A percentile compares a stretch with the other conserved stretches of the same genome.
phyloP scores from a whole-genome alignment of 2,888 invertebrate genomes.

The Drosophila stalkeri region DNA sequence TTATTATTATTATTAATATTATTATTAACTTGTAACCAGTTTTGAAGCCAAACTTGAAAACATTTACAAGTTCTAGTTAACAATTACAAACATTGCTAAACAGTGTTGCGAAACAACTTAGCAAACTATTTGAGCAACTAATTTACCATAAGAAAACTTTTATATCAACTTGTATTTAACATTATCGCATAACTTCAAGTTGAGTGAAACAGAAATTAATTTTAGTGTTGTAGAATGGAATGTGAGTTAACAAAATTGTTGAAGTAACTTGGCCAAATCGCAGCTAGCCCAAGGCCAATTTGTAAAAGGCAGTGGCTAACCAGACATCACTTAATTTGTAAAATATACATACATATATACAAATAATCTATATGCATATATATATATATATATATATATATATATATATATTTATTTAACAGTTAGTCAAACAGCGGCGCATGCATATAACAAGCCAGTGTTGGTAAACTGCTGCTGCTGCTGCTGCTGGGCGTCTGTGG shows the following conservation, averaged over 20 bases:
- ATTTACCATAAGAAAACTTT: background rate
- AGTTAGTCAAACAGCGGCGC: background rate
- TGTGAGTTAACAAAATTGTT: background rate
- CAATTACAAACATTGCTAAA: background rate
- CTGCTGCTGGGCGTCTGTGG: constrained; percentile 41
- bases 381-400: background rate
- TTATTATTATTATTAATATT: too few species aligned
- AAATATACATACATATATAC: constrained; percentile 5
- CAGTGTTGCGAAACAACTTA: background rate
- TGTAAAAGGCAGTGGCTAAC: constrained; percentile 32
- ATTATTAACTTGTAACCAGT: background rate
- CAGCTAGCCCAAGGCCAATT: constrained; percentile 12
- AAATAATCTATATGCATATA: background rate
- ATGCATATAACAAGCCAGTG: constrained; percentile 5
- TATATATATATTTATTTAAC: constrained; percentile 16
- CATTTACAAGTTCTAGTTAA: background rate
- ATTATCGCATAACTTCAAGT: background rate
- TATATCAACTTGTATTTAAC: background rate
- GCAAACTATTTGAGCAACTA: background rate
- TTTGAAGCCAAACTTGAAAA: background rate
- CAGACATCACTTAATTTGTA: constrained; percentile 38
- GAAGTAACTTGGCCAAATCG: background rate
- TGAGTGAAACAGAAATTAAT: background rate
- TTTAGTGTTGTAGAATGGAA: background rate
- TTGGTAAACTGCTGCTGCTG: constrained; percentile 13